Evolutionary conservation across 2,888 invertebrate species (phyloP).

Genomic region (Rhopalosiphum nymphaeae): DNA sequence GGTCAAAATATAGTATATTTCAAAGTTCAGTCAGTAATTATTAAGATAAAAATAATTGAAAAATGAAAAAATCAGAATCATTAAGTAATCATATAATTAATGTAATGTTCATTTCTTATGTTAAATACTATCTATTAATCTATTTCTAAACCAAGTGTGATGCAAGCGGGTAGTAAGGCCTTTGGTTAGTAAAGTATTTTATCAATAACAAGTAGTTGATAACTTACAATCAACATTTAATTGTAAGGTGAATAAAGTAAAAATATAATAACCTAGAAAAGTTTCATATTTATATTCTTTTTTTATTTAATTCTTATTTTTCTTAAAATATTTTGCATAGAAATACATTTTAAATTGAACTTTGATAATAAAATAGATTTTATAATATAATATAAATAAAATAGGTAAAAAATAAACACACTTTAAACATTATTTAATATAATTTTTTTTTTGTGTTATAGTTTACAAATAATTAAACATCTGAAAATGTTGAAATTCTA

Average conservation of each 20-base stretch:
- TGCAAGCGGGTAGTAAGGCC: background rate
- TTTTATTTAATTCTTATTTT: background rate
- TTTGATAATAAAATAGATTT: background rate
- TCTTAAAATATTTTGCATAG: background rate
- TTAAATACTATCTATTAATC: background rate
- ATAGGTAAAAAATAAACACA: background rate
- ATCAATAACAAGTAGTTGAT: background rate
- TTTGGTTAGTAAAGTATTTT: background rate
- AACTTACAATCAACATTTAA: background rate
- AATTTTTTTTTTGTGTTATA: background rate
- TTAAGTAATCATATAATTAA: background rate
- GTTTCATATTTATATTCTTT: background rate
- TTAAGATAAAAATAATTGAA: background rate
- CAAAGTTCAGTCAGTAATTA: background rate
- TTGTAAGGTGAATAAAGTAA: background rate
- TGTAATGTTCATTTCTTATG: background rate
- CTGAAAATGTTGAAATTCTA: background rate
- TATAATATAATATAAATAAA: background rate
- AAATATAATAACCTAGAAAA: background rate
- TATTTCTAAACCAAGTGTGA: background rate
- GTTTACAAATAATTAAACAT: background rate
- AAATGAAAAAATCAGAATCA: background rate
- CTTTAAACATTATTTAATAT: background rate
- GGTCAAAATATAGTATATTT: background rate
- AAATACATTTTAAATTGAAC: background rate